Evolutionary conservation across 1,140 invertebrate genomes (phyloP), one percentile per base, ranked within the genome.

Genomic region (Lineus longissimus): DNA sequence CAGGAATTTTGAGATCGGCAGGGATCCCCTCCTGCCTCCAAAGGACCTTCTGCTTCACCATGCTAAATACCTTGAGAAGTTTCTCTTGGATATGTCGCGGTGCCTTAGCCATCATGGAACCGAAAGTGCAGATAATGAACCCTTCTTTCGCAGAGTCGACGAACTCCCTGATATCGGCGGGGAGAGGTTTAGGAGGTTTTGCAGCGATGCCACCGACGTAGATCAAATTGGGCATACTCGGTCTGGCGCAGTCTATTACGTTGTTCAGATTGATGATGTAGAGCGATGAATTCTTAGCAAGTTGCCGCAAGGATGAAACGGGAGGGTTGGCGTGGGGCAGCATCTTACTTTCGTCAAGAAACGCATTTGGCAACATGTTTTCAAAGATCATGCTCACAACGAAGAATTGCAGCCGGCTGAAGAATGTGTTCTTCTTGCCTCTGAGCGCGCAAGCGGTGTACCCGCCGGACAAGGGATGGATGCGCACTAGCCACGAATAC

Each of bases 151-250:
- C 11, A n/a, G n/a, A n/a, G 47, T 51, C n/a, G 9, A 51, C 25
- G 19, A 7, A 51, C 47, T 19, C 4, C n/a, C n/a, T 9, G n/a
- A 51, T 6, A n/a, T 51, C 47, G 6, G n/a, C 25, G 9, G 47
- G 25, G 25, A 51, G 47, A 23, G 25, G 25, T 51, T 51, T 51
- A 19, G 47, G 6, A 4, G 47, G 47, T n/a, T 27, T 19, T 9
- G 47, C n/a, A 7, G 47, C 47, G 19, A 51, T 23, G 25, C 47
- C 47, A 23, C 47, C 47, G n/a, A 51, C 47, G n/a, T 51, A 51
- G 25, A 51, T 51, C 25, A 51, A 19, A 51, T 51, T 51, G 6
- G 47, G 47, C 47, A 51, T 51, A 4, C 19, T 9, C 6, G 25
- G n/a, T 9, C 47, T 19, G 4, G 47, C 6, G 47, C 47, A 51